phyloP scores from a whole-genome alignment of 2,888 invertebrate genomes.

The Caenorhabditis panamensis region DNA sequence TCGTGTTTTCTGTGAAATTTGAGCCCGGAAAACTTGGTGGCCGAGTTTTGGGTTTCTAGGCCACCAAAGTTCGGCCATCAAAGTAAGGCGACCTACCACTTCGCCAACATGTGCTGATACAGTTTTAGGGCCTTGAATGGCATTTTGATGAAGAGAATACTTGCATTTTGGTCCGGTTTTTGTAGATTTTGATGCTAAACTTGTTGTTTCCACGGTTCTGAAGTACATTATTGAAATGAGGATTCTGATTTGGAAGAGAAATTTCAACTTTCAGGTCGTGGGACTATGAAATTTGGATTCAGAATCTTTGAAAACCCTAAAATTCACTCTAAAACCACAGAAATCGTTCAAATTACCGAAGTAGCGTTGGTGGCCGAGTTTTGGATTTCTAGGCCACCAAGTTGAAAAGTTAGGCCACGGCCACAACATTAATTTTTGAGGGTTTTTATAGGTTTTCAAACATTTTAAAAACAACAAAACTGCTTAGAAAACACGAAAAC shows the following conservation, averaged over 20 bases:
- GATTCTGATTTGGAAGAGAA: too few relatives aligned
- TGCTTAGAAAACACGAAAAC: too few relatives aligned
- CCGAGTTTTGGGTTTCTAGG: constrained; percentile 4
- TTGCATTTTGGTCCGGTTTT: constrained; percentile 62
- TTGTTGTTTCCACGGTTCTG: constrained; percentile 24
- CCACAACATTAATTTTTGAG: too few relatives aligned
- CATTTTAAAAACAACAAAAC: too few relatives aligned
- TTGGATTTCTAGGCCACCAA: constrained; percentile 7
- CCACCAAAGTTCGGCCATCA: neutral
- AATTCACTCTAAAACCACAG: neutral
- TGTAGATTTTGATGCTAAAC: constrained; percentile 18
- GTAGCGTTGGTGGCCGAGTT: neutral
- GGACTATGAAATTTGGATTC: neutral
- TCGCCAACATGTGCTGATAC: constrained; percentile 64
- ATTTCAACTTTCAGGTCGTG: neutral
- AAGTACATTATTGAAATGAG: too few relatives aligned
- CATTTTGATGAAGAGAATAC: constrained; percentile 62
- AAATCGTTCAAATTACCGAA: neutral
- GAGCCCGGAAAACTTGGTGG: neutral
- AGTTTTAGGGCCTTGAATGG: constrained; percentile 56
- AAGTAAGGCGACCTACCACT: constrained; percentile 30
- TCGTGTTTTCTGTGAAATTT: neutral
- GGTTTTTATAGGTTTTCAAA: too few relatives aligned
- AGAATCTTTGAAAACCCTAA: neutral
- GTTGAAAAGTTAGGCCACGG: neutral